Evolutionary conservation across 2,797 vertebrate species (phyloP).

Genomic region (Sebastes glaucus): DNA sequence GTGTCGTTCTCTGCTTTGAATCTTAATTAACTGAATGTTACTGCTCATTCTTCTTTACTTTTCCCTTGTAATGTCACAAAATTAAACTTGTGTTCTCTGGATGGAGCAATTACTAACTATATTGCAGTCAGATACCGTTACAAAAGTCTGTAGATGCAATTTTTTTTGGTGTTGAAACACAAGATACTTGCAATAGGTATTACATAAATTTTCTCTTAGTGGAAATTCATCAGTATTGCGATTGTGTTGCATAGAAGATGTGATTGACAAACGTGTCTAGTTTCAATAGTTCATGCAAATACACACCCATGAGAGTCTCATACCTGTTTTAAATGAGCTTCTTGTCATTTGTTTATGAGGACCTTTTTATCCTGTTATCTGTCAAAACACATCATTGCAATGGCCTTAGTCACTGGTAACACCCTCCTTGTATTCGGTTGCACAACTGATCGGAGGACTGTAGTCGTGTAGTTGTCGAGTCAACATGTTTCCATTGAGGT

Average conservation of each 20-base stretch:
- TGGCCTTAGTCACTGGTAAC: neutral
- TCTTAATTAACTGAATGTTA: constrained; percentile 15
- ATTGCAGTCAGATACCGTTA: neutral
- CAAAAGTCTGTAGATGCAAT: neutral
- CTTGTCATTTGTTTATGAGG: constrained; percentile 28
- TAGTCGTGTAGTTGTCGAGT: neutral
- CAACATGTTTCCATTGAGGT: neutral
- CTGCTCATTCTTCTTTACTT: neutral
- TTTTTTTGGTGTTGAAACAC: neutral
- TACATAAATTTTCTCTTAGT: neutral
- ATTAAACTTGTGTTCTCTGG: neutral
- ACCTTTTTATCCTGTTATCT: neutral
- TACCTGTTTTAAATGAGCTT: constrained; percentile 44
- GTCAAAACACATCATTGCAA: neutral
- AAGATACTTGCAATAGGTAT: neutral
- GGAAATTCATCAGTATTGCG: neutral
- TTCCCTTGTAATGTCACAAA: neutral
- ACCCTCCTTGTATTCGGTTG: neutral
- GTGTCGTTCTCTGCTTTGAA: constrained; percentile 13
- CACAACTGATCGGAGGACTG: neutral
- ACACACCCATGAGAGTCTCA: neutral
- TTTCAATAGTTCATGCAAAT: constrained; percentile 46
- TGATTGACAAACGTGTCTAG: neutral
- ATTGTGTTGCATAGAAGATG: neutral
- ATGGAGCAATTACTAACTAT: neutral